Percentiles rank a stretch among this genome's conserved stretches.
These are phyloP conservation scores for Tanypteryx hageni DNA, from an alignment of 2,888 invertebrate species.

Conservation along the genomic window DNA sequence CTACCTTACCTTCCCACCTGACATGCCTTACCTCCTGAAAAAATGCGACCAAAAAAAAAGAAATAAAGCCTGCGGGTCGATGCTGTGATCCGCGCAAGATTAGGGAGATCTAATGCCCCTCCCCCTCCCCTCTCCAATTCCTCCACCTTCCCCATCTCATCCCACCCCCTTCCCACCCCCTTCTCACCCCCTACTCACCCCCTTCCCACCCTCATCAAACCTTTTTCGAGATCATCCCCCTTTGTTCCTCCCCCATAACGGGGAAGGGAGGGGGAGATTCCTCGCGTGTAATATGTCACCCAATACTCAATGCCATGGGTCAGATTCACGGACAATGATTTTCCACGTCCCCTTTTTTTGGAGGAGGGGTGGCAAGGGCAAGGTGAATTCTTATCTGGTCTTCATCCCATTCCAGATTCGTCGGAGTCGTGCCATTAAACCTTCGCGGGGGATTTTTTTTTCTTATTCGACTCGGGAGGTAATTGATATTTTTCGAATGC, in stretches of 20 bases:
- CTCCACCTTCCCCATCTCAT: neutral
- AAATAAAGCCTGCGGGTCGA: slow-evolving; percentile 2
- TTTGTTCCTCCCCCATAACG: too few species aligned
- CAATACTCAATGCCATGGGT: slow-evolving; percentile 25
- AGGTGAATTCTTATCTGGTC: neutral
- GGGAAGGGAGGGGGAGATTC: too few species aligned
- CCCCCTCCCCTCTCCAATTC: neutral
- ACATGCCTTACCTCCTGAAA: neutral
- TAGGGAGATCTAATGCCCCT: neutral
- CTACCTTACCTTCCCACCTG: neutral
- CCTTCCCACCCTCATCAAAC: too few species aligned
- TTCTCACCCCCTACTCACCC: too few species aligned
- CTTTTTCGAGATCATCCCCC: too few species aligned
- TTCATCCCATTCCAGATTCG: too few species aligned
- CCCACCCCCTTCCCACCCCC: neutral
- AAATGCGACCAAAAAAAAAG: neutral
- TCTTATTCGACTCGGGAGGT: neutral
- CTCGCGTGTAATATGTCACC: neutral
- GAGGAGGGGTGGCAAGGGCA: too few species aligned
- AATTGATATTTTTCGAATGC: slow-evolving; percentile 15
- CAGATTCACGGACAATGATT: neutral
- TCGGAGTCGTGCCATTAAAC: neutral
- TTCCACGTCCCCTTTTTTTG: too few species aligned
- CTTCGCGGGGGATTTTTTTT: neutral
- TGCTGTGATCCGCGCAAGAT: slow-evolving; percentile 28